Conservation (phyloP, 2,113 vertebrate species). For the Nothobranchius furzeri region DNA sequence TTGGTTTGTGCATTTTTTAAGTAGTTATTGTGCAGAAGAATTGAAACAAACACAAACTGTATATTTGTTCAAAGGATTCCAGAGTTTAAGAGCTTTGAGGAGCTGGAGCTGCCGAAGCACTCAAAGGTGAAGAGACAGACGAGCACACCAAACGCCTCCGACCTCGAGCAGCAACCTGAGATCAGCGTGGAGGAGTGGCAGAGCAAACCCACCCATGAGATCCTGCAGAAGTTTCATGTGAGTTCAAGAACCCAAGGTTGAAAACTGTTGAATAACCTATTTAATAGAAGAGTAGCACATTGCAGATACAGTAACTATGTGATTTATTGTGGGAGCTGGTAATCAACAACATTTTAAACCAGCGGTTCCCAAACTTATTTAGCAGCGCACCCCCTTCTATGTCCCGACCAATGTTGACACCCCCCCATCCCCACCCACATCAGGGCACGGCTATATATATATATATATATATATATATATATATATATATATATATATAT, state of each 20-base stretch:
- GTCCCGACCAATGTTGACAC: too few species aligned
- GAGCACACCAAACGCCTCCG: constrained; percentile 86
- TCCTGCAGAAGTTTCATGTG: constrained; percentile 92
- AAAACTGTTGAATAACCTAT: too few species aligned
- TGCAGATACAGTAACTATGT: too few species aligned
- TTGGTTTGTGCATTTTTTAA: not conserved
- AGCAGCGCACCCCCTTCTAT: too few species aligned
- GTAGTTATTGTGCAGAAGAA: not conserved
- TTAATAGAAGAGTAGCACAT: too few species aligned
- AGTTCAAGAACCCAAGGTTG: constrained; percentile 49
- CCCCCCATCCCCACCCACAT: too few species aligned
- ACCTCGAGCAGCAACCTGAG: constrained; percentile 88
- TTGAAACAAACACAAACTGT: not conserved
- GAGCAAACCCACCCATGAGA: constrained; percentile 83
- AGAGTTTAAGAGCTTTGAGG: constrained; percentile 95
- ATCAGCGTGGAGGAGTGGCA: constrained; percentile 86
- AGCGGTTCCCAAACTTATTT: too few species aligned
- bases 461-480: too few species aligned
- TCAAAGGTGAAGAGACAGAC: constrained; percentile 96
- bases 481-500: too few species aligned
- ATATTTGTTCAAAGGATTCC: constrained; percentile 80
- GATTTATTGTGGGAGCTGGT: too few species aligned
- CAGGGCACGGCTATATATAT: too few species aligned
- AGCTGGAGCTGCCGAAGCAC: constrained; percentile 93
- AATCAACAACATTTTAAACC: too few species aligned